Conservation (phyloP, 2,113 vertebrate genomes). For the Paracanthobrama guichenoti region DNA sequence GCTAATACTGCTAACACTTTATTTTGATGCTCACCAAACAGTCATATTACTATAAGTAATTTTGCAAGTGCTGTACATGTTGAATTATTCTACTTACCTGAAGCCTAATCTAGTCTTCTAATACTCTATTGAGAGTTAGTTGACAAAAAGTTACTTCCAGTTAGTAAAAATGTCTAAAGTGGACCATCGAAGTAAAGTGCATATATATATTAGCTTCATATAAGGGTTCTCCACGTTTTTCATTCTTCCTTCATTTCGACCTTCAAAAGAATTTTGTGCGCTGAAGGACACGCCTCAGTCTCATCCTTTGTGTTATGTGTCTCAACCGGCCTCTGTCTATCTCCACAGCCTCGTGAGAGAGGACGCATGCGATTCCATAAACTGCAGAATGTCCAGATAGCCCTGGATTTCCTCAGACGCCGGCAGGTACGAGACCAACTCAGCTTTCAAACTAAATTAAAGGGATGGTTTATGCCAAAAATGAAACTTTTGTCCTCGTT, state of each 20-base stretch:
- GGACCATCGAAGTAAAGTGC: too few species aligned
- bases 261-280: neutral
- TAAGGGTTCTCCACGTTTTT: neutral
- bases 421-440: conserved; percentile 80
- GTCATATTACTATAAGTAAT: too few species aligned
- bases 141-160: too few species aligned
- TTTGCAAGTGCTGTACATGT: too few species aligned
- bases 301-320: neutral
- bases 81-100: too few species aligned
- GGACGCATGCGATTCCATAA: conserved; percentile 97
- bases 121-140: too few species aligned
- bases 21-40: too few species aligned
- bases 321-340: neutral
- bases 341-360: conserved; percentile 89
- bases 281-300: neutral
- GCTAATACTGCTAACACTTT: too few species aligned
- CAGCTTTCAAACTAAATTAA: neutral
- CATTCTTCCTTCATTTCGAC: neutral
- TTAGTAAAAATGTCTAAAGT: too few species aligned
- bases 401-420: conserved; percentile 92
- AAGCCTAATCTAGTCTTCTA: too few species aligned
- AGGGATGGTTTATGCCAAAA: neutral
- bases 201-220: too few species aligned
- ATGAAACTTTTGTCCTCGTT: neutral
- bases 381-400: conserved; percentile 96